Percentiles rank a stretch among this genome's conserved stretches.
Evolutionary conservation across 2,888 invertebrate species (phyloP).

Genomic region (Dynastes maya): DNA sequence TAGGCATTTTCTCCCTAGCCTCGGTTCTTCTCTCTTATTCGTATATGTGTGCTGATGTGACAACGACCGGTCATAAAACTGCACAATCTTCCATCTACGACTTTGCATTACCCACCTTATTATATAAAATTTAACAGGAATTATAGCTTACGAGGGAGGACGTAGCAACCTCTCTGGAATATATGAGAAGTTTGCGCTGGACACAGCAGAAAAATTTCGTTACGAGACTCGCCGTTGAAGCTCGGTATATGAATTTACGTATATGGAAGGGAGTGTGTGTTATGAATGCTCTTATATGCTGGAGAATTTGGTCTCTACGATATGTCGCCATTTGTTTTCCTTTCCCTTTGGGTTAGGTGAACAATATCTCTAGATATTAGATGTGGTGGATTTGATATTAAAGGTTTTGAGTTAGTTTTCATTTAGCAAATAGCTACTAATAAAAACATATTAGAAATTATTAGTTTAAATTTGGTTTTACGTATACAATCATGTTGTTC

Average conservation of each 20-base stretch:
- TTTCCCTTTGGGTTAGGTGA: no score
- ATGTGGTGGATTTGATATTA: no score
- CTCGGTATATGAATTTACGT: no score
- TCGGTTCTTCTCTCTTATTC: no score
- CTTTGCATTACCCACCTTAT: constrained; percentile 40
- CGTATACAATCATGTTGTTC: no score
- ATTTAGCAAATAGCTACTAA: no score
- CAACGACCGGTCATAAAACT: constrained; percentile 62
- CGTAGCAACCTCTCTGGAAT: not conserved
- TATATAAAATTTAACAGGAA: constrained; percentile 43
- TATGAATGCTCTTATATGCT: not conserved
- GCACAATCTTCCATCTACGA: constrained; percentile 45
- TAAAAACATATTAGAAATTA: no score
- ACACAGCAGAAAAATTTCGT: constrained; percentile 39
- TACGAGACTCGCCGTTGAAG: not conserved
- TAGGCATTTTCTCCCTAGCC: no score
- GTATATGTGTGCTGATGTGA: constrained; percentile 61
- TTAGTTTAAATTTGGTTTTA: no score
- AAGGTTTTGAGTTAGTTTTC: no score
- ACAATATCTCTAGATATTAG: no score
- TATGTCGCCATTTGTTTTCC: no score
- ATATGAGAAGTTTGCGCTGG: constrained; percentile 31
- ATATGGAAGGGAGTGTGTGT: not conserved
- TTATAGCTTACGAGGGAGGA: constrained; percentile 28
- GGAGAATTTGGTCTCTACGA: not conserved